A percentile compares a stretch with the other conserved stretches of the same genome.
Conservation (phyloP, 2,797 vertebrate genomes). For the Phrynocephalus vlangalii region DNA sequence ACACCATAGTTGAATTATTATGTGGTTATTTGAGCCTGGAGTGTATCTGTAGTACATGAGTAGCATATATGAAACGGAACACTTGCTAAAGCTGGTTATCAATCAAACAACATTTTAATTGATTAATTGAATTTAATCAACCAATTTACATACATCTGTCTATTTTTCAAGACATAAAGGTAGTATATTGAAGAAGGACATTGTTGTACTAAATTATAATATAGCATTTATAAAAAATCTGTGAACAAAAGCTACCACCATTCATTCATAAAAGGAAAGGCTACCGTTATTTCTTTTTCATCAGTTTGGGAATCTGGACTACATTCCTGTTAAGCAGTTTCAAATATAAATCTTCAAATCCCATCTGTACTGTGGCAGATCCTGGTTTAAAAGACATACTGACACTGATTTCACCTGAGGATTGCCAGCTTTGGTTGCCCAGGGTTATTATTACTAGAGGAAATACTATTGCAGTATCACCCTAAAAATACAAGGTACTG, state of each 20-base stretch:
- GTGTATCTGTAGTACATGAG: slow-evolving; percentile 50
- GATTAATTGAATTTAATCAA: slow-evolving; percentile 13
- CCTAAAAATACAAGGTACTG: slow-evolving; percentile 17
- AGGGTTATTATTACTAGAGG: slow-evolving; percentile 14
- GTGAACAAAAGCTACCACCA: neutral
- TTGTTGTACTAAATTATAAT: slow-evolving; percentile 2
- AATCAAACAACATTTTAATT: slow-evolving; percentile 6
- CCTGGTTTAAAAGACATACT: slow-evolving; percentile 31
- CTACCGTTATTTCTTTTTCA: slow-evolving; percentile 4
- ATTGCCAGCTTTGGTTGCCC: slow-evolving; percentile 21
- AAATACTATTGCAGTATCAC: neutral
- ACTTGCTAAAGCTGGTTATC: slow-evolving; percentile 13
- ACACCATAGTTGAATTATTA: slow-evolving; percentile 56
- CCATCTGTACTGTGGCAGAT: slow-evolving; percentile 33
- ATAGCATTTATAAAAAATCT: neutral
- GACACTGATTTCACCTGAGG: slow-evolving; percentile 28
- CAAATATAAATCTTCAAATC: slow-evolving; percentile 31
- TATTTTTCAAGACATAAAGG: neutral
- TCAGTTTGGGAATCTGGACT: neutral
- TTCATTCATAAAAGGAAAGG: neutral
- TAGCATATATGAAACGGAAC: slow-evolving; percentile 50
- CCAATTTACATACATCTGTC: slow-evolving; percentile 11
- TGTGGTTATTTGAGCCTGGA: slow-evolving; percentile 57
- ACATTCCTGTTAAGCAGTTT: slow-evolving; percentile 8
- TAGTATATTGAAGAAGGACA: slow-evolving; percentile 4